These are phyloP conservation scores for Drosophila nr. perissopoda DNA, from an alignment of 2,888 invertebrate species.

Conservation along the genomic window DNA sequence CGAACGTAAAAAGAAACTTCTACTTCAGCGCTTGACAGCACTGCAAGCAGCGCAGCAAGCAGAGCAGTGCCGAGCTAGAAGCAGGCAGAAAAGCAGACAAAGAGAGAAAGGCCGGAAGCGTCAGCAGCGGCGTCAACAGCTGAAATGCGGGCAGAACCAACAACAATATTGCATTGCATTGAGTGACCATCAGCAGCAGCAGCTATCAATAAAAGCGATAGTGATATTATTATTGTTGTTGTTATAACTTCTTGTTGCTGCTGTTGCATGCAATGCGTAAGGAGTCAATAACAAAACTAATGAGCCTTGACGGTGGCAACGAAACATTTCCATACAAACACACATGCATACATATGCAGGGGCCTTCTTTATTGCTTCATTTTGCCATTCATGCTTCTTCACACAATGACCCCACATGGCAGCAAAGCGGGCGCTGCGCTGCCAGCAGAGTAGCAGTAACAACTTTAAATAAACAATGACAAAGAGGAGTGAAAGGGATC, in stretches of 20 bases:
- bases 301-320: constrained; percentile 73
- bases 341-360: constrained; percentile 18
- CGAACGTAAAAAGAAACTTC: constrained; percentile 58
- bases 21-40: constrained; percentile 38
- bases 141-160: constrained; percentile 69
- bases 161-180: constrained; percentile 58
- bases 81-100: constrained; percentile 33
- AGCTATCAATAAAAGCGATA: constrained; percentile 78
- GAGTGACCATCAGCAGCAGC: constrained; percentile 60
- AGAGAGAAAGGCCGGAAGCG: constrained; percentile 62
- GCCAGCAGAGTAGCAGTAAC: constrained; percentile 14
- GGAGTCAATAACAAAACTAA: constrained; percentile 79
- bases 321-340: constrained; percentile 9
- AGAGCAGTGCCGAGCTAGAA: constrained; percentile 19
- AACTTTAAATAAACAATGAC: constrained; percentile 64
- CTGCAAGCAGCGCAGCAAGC: constrained; percentile 15
- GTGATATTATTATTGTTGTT: constrained; percentile 44
- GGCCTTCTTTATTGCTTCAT: constrained; percentile 68
- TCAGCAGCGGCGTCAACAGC: constrained; percentile 55
- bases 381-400: constrained; percentile 72
- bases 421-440: constrained; percentile 37
- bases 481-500: constrained; percentile 15
- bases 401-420: constrained; percentile 79
- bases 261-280: constrained; percentile 46
- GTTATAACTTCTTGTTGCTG: constrained; percentile 23